These are phyloP conservation scores for Garrulus glandarius DNA, from an alignment of 2,797 vertebrate species.

Conservation along the genomic window DNA sequence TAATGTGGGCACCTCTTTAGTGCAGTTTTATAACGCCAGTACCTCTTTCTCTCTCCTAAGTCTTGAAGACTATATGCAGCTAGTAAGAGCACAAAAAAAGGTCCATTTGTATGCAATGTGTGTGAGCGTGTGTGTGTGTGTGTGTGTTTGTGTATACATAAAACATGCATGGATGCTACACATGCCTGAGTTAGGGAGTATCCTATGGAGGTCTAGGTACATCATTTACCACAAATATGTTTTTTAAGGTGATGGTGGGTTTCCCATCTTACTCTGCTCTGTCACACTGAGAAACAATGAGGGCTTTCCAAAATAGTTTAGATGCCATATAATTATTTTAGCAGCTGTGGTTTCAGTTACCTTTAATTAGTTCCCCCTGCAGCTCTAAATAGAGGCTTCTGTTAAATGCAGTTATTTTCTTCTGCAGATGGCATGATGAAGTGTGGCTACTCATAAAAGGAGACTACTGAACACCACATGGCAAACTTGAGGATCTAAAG, in stretches of 20 bases:
- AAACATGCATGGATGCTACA: not conserved
- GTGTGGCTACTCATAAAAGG: not conserved
- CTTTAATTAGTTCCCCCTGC: conserved; percentile 69
- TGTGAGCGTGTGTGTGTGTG: not conserved
- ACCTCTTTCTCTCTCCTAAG: not conserved
- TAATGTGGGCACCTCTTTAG: not conserved
- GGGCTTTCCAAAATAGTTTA: conserved; percentile 20
- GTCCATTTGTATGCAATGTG: not conserved
- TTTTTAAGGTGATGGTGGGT: not conserved
- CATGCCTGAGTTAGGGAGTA: not conserved
- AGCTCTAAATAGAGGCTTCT: conserved; percentile 59
- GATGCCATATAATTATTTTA: conserved; percentile 58
- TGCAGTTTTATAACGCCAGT: not conserved
- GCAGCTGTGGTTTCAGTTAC: conserved; percentile 65
- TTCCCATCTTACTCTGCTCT: not conserved
- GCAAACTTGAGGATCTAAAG: not conserved
- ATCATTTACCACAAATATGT: not conserved
- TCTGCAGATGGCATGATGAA: conserved; percentile 55
- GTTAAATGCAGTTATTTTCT: conserved; percentile 58
- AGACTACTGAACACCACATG: not conserved
- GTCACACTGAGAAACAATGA: not conserved
- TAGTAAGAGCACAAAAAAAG: not conserved
- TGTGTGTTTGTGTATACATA: not conserved
- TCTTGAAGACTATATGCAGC: not conserved
- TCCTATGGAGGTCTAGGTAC: not conserved